These are phyloP conservation scores for Caracal caracal DNA, from an alignment of 2,113 vertebrate genomes.

Conservation along the genomic window DNA sequence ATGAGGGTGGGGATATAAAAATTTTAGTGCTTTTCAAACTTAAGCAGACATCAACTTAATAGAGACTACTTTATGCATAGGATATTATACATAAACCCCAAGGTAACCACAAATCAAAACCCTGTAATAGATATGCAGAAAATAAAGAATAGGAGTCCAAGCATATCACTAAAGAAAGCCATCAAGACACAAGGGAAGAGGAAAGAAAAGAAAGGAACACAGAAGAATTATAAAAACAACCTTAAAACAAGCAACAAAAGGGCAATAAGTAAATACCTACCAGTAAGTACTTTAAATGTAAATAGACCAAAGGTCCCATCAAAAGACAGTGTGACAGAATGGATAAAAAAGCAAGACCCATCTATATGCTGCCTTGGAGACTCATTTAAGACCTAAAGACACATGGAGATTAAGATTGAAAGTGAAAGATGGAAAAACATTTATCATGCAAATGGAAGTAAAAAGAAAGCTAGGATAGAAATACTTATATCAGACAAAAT, in stretches of 20 bases:
- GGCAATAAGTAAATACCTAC: background rate
- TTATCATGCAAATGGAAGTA: background rate
- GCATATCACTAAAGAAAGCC: background rate
- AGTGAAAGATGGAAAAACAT: background rate
- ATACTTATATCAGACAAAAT: background rate
- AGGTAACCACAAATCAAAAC: background rate
- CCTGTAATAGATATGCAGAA: background rate
- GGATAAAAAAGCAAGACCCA: background rate
- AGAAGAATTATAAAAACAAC: background rate
- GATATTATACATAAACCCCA: background rate
- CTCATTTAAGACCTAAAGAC: background rate
- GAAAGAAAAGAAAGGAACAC: background rate
- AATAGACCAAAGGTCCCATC: background rate
- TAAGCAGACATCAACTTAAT: background rate
- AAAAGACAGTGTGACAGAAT: background rate
- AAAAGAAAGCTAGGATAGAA: background rate
- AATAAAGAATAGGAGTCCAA: background rate
- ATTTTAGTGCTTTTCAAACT: background rate
- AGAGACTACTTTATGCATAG: background rate
- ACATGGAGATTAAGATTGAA: background rate
- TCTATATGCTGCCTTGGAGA: background rate
- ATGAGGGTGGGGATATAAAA: too few species aligned
- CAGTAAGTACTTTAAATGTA: background rate
- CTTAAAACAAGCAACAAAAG: background rate
- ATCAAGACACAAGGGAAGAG: background rate